Evolutionary conservation across 2,113 vertebrate species (phyloP).

Genomic region (Forbesichthys agassizii): DNA sequence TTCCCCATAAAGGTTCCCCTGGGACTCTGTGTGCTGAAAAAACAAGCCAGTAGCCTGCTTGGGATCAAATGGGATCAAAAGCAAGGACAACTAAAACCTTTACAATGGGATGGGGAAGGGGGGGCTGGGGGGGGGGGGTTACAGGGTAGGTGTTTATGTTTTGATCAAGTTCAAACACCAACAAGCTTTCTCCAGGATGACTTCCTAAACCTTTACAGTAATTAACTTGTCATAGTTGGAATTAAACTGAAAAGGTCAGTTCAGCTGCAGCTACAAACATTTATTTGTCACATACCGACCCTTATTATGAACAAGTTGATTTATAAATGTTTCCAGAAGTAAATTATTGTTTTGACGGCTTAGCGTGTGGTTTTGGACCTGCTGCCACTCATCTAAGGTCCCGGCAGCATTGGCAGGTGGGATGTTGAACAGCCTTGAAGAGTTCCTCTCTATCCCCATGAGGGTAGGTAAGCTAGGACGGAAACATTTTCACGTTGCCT

Average conservation of each 20-base stretch:
- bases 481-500: conserved; percentile 40
- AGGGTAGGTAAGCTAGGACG: conserved; percentile 42
- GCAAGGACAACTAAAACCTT: no score
- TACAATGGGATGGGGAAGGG: no score
- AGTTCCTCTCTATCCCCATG: conserved; percentile 37
- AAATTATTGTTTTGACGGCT: not conserved
- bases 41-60: no score
- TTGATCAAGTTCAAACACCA: no score
- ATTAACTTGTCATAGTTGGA: conserved; percentile 1
- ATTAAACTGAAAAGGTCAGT: not conserved
- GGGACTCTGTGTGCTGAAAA: no score
- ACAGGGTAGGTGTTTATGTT: no score
- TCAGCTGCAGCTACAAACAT: not conserved
- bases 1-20: no score
- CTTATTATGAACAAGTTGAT: not conserved
- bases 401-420: conserved; percentile 13
- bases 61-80: no score
- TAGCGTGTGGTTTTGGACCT: conserved; percentile 6
- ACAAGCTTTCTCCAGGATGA: not conserved
- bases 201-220: no score
- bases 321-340: conserved; percentile 8
- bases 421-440: conserved; percentile 37
- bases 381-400: conserved; percentile 40
- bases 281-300: not conserved
- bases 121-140: no score